Evolutionary conservation across 2,797 vertebrate genomes (phyloP).

Genomic region (Sebastes cheni): DNA sequence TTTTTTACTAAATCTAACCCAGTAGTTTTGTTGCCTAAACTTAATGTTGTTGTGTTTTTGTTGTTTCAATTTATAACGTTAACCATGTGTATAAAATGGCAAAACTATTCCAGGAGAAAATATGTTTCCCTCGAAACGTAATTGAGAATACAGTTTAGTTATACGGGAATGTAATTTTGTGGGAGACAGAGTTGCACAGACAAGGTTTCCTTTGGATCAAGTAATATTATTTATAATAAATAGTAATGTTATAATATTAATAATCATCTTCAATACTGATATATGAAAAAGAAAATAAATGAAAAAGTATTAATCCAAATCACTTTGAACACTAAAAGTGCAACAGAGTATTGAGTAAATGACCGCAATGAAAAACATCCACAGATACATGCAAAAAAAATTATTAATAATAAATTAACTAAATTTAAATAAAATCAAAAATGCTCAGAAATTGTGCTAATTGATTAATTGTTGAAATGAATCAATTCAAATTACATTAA

Average conservation of each 20-base stretch:
- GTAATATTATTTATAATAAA: not conserved
- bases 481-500: not conserved
- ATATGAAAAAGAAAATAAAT: not conserved
- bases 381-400: not conserved
- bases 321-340: not conserved
- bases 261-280: not conserved
- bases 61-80: too few relatives aligned
- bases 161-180: too few relatives aligned
- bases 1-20: too few relatives aligned
- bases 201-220: not conserved
- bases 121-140: too few relatives aligned
- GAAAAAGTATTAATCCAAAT: not conserved
- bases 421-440: not conserved
- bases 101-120: too few relatives aligned
- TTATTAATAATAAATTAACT: not conserved
- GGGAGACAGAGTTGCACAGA: not conserved
- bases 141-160: too few relatives aligned
- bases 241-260: not conserved
- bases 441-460: not conserved
- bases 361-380: too few relatives aligned
- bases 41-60: too few relatives aligned
- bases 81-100: too few relatives aligned
- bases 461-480: not conserved
- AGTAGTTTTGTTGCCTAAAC: not conserved
- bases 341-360: too few relatives aligned